Conservation (phyloP, 2,888 invertebrate genomes). For the Chrysolina americana region DNA sequence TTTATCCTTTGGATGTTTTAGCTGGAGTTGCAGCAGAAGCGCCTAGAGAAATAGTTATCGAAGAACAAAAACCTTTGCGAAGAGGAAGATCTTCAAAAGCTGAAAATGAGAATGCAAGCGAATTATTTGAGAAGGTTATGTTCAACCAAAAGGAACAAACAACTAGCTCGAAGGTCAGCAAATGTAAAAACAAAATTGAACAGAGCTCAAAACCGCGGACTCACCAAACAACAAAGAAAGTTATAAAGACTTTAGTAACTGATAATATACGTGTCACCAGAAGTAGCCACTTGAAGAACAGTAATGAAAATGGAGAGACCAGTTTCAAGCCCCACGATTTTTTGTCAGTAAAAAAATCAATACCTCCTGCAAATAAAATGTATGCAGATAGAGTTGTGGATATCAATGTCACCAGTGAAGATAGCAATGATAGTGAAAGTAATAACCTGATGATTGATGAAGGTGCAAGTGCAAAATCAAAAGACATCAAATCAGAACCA, state of each 20-base stretch:
- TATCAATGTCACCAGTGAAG: slow-evolving; percentile 31
- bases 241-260: neutral
- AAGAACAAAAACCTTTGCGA: slow-evolving; percentile 7
- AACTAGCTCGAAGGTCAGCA: neutral
- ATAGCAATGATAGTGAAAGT: slow-evolving; percentile 36
- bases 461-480: slow-evolving; percentile 1
- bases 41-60: neutral
- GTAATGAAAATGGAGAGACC: neutral
- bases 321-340: slow-evolving; percentile 31
- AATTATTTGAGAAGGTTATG: neutral
- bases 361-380: slow-evolving; percentile 25
- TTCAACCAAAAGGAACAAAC: neutral
- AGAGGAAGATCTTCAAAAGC: slow-evolving; percentile 1
- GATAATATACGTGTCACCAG: slow-evolving; percentile 17
- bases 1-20: neutral
- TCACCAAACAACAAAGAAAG: neutral
- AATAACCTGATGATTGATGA: slow-evolving; percentile 33
- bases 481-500: neutral
- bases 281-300: slow-evolving; percentile 18
- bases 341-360: slow-evolving; percentile 17
- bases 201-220: neutral
- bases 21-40: slow-evolving; percentile 4
- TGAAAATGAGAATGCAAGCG: neutral
- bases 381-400: slow-evolving; percentile 25
- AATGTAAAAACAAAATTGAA: neutral